Conservation (phyloP, 2,113 vertebrate genomes). For the Maccullochella peelii region DNA sequence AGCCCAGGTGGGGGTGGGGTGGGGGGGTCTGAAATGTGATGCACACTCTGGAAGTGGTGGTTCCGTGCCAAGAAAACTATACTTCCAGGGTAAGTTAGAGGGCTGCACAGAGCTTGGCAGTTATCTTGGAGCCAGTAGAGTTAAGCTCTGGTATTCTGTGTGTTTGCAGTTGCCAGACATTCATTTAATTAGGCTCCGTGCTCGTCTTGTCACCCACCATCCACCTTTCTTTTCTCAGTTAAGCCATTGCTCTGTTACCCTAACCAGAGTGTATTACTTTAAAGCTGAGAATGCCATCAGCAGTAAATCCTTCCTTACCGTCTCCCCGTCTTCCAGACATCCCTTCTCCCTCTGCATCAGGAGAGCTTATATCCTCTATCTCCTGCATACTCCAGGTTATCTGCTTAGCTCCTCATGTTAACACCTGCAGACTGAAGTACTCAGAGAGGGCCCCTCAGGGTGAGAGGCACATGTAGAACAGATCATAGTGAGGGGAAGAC, state of each 20-base stretch:
- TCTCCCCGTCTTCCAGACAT: slow-evolving; percentile 6
- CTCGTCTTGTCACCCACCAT: slow-evolving; percentile 5
- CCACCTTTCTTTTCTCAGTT: not conserved
- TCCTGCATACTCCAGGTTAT: slow-evolving; percentile 39
- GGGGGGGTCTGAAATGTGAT: slow-evolving; percentile 55
- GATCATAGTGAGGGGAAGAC: slow-evolving; percentile 33
- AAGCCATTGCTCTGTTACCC: slow-evolving; percentile 8
- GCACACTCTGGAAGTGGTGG: slow-evolving; percentile 42
- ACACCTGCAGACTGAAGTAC: slow-evolving; percentile 56
- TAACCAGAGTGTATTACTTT: slow-evolving; percentile 16
- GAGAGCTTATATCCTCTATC: slow-evolving; percentile 1
- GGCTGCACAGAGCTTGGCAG: slow-evolving; percentile 2
- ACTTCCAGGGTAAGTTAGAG: slow-evolving; percentile 25
- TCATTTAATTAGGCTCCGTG: slow-evolving; percentile 25
- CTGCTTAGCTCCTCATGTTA: slow-evolving; percentile 64
- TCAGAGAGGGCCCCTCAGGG: slow-evolving; percentile 37
- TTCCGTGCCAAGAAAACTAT: slow-evolving; percentile 48
- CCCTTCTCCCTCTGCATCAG: slow-evolving; percentile 10
- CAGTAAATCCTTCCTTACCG: slow-evolving; percentile 54
- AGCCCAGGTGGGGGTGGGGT: not conserved
- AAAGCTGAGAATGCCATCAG: slow-evolving; percentile 34
- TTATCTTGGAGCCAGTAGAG: slow-evolving; percentile 26
- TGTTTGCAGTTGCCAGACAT: slow-evolving; percentile 58
- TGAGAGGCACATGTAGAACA: slow-evolving; percentile 50
- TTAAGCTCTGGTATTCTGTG: slow-evolving; percentile 53